A percentile compares a stretch with the other conserved stretches of the same genome.
These are phyloP conservation scores for Akabosia matsudoensis DNA, from an alignment of 1,140 invertebrate genomes.

Conservation along the genomic window DNA sequence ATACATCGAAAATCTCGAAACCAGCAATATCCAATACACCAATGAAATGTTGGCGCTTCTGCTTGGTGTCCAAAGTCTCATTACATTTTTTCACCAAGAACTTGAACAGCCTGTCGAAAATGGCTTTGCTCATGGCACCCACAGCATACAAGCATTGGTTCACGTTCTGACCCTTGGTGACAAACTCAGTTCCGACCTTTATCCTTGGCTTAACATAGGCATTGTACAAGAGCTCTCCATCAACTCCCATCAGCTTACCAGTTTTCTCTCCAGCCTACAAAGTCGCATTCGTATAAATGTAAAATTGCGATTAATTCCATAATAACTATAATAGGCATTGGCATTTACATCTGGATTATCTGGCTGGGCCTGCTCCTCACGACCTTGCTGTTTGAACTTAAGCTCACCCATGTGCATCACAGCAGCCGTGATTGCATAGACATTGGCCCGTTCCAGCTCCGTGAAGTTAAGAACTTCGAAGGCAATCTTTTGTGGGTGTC, in stretches of 20 bases:
- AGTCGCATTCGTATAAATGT: conserved; percentile 24
- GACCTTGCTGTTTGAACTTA: conserved; percentile 97
- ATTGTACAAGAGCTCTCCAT: conserved; percentile 86
- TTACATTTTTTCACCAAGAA: conserved; percentile 85
- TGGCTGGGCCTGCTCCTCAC: conserved; percentile 64
- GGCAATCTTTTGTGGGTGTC: conserved; percentile 57
- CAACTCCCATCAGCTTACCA: conserved; percentile 85
- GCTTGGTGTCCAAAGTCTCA: conserved; percentile 95
- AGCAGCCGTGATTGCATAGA: conserved; percentile 94
- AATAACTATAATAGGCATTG: no score
- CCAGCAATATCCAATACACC: conserved; percentile 99
- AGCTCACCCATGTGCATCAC: conserved; percentile 99
- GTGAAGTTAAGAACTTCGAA: conserved; percentile 98
- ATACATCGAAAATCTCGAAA: conserved; percentile 99
- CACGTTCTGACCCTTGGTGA: conserved; percentile 93
- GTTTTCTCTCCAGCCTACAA: conserved; percentile 86
- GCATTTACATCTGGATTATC: conserved; percentile 55
- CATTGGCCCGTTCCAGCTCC: conserved; percentile 88
- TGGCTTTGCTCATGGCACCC: conserved; percentile 93
- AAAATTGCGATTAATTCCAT: no score
- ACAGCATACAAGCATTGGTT: conserved; percentile 84
- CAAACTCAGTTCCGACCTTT: conserved; percentile 87
- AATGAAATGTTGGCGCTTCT: conserved; percentile 95
- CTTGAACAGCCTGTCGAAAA: conserved; percentile 96
- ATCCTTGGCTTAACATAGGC: conserved; percentile 96